Conservation (phyloP, 2,113 vertebrate species). For the Cheirogaleus medius region DNA sequence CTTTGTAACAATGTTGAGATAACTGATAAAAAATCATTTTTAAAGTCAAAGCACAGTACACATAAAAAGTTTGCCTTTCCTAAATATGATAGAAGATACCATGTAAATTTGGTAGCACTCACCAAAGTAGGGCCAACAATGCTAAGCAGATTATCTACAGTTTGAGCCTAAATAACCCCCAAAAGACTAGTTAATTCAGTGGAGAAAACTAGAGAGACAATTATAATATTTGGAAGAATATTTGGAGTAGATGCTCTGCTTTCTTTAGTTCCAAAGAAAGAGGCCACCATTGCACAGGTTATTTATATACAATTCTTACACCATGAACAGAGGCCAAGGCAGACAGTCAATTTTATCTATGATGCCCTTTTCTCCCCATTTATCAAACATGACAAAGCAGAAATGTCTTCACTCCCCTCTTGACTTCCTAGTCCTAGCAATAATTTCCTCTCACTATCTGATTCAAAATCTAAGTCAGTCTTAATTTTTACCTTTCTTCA, state of each 20-base stretch:
- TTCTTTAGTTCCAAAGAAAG: background rate
- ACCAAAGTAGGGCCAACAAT: background rate
- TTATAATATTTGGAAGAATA: background rate
- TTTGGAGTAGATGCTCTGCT: background rate
- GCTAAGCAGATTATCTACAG: background rate
- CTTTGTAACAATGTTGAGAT: background rate
- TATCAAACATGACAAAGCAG: background rate
- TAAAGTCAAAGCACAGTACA: background rate
- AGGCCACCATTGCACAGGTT: background rate
- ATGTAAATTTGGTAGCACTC: background rate
- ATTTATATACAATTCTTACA: background rate
- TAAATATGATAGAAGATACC: background rate
- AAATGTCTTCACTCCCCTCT: background rate
- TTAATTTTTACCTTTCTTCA: background rate
- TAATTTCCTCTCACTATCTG: background rate
- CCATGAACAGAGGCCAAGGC: no score
- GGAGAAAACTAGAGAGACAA: background rate
- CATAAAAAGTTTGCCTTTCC: background rate
- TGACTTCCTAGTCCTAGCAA: background rate
- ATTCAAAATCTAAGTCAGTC: background rate
- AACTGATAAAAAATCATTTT: background rate
- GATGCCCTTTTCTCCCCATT: background rate
- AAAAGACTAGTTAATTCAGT: background rate
- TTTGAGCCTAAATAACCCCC: background rate
- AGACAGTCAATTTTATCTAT: background rate